Evolutionary conservation across 1,140 invertebrate species (phyloP).

Genomic region (Chrysomallon squamiferum): DNA sequence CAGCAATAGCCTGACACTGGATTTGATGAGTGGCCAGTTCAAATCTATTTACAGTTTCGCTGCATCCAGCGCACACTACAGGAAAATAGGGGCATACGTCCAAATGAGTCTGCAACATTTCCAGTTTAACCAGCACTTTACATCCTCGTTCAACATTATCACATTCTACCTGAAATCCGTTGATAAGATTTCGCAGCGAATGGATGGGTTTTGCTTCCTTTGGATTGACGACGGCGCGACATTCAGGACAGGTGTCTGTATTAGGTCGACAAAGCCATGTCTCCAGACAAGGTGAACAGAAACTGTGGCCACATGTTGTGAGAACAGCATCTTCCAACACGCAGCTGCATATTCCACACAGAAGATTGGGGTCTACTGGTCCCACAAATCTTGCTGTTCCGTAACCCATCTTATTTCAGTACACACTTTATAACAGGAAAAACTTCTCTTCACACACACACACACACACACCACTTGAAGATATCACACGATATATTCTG

Average conservation of each 20-base stretch:
- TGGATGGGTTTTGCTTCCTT: constrained; percentile 44
- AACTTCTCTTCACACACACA: neutral
- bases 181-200: constrained; percentile 54
- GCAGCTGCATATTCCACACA: constrained; percentile 54
- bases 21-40: constrained; percentile 53
- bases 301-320: constrained; percentile 56
- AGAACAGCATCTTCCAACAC: constrained; percentile 56
- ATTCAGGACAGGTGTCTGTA: constrained; percentile 53
- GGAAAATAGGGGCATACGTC: constrained; percentile 42
- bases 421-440: too few species aligned
- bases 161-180: constrained; percentile 48
- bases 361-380: constrained; percentile 50
- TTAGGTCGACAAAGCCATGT: constrained; percentile 48
- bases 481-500: too few species aligned
- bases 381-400: constrained; percentile 40
- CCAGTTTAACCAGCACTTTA: constrained; percentile 43
- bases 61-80: constrained; percentile 52
- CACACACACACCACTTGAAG: neutral
- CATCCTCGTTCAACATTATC: constrained; percentile 45
- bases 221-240: constrained; percentile 34
- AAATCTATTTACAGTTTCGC: constrained; percentile 29
- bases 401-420: constrained; percentile 54
- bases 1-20: constrained; percentile 45
- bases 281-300: constrained; percentile 48
- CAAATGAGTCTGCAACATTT: constrained; percentile 37